phyloP scores from a whole-genome alignment of 2,113 vertebrate genomes.

The Varanus komodoensis region DNA sequence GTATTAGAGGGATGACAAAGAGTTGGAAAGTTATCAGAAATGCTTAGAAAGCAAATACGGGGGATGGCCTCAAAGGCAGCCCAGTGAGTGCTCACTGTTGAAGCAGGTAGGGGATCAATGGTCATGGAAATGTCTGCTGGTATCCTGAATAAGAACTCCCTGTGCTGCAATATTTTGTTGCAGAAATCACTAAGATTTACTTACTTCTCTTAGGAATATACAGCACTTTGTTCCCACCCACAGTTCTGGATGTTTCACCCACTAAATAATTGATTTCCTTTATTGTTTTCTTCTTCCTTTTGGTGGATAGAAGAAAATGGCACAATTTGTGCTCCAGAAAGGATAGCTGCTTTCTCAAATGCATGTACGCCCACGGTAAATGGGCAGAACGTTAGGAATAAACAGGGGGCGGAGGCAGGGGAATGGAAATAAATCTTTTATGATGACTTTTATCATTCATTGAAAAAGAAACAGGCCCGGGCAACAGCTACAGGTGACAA shows the following conservation, averaged over 20 bases:
- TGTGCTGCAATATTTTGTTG: neutral
- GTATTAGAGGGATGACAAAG: neutral
- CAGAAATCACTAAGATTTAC: conserved; percentile 52
- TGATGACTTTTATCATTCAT: conserved; percentile 56
- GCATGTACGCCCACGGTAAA: conserved; percentile 72
- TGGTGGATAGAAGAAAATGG: conserved; percentile 69
- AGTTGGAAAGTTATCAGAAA: neutral
- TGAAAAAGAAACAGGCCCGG: conserved; percentile 39
- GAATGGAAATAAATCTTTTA: conserved; percentile 71
- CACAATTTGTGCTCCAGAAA: conserved; percentile 70
- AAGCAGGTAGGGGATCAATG: no score
- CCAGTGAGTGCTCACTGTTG: no score
- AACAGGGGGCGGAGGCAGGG: conserved; percentile 60
- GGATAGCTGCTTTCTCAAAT: conserved; percentile 68
- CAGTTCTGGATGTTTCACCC: conserved; percentile 70
- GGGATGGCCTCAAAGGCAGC: no score
- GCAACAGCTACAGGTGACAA: conserved; percentile 43
- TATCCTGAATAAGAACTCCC: neutral
- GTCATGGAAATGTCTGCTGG: neutral
- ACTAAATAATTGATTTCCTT: conserved; percentile 57
- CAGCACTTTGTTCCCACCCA: conserved; percentile 53
- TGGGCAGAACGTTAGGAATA: conserved; percentile 64
- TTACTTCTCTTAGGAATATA: conserved; percentile 55
- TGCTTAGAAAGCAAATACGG: neutral
- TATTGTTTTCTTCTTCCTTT: conserved; percentile 6